Base-by-base conservation (phyloP, 2,888 invertebrate species). In the Cryptophagus acutangulus region DNA sequence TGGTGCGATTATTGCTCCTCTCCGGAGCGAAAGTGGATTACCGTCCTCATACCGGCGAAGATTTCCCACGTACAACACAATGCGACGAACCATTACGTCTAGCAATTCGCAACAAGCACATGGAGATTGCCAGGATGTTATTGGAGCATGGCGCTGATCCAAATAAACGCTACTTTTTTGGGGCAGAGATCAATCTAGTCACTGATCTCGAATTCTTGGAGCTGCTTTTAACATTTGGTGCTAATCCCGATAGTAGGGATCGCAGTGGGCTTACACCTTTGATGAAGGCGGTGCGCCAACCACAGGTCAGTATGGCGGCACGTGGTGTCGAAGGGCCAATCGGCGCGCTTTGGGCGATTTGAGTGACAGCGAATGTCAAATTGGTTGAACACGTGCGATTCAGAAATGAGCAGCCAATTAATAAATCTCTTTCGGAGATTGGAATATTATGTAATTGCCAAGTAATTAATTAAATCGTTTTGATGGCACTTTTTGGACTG, bases 51-150 rank as follows among this genome's bases (percentile, higher is more conserved):
- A 82, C 82, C 0, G 79, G 77, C 14, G 84, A 82, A 52, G 74
- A 79, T 49, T 83, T 82, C 58, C 83, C 84, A 1, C 69, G 84
- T 44, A 84, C 84, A 6, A 82, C 81, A 12, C 71, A 83, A 15
- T 84, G 85, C 57, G 91, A 92, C 60, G 92, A 93, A 61, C 93
- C 94, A 0, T 71, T 94, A n/a, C 74, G 91, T 31, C 72, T 94
- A 48, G 92, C 93, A 1, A 82, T 94, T 49, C 80, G 90, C 57
- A 90, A 90, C 63, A 84, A 85, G 49, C 88, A 91, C 63, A 83
- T 82, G 59, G 79, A 79, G 4, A 80, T 82, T 14, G 83, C 82
- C 1, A 74, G 78, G 53, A 72, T 87, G 18, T 74, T 92, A 2
- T 71, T 92, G 17, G 84, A 89, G 58, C 79, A 84, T 51, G 92